phyloP scores from a whole-genome alignment of 2,888 invertebrate genomes.

The Sisyra terminalis region DNA sequence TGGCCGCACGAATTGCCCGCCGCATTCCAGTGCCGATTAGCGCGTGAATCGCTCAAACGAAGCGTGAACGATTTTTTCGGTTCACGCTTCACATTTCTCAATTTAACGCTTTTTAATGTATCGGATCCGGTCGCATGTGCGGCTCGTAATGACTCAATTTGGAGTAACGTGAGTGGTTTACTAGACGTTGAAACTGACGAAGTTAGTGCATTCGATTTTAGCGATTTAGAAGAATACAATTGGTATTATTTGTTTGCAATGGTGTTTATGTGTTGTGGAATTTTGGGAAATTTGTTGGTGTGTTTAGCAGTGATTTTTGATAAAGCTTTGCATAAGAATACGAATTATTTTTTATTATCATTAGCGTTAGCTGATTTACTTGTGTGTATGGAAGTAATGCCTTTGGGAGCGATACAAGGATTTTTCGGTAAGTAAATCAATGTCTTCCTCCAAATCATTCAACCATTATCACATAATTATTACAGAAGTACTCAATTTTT shows the following conservation, averaged over 20 bases:
- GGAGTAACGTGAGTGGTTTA: too few relatives aligned
- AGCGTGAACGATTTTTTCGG: too few relatives aligned
- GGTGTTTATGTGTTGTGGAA: conserved; percentile 74
- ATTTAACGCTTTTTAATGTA: too few relatives aligned
- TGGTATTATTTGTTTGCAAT: conserved; percentile 76
- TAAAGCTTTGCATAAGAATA: conserved; percentile 80
- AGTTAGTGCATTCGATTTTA: too few relatives aligned
- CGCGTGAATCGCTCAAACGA: too few relatives aligned
- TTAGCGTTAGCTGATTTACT: conserved; percentile 86
- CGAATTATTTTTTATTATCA: conserved; percentile 88
- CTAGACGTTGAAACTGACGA: too few relatives aligned
- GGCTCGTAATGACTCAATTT: too few relatives aligned
- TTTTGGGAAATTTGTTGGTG: conserved; percentile 81
- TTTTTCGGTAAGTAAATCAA: conserved; percentile 86
- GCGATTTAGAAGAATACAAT: conserved; percentile 32
- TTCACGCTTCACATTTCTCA: too few relatives aligned
- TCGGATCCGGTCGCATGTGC: too few relatives aligned
- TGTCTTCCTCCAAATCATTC: neutral
- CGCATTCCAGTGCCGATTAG: too few relatives aligned
- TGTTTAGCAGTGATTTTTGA: conserved; percentile 86
- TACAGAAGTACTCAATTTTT: neutral
- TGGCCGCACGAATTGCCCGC: too few relatives aligned
- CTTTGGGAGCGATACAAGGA: conserved; percentile 83
- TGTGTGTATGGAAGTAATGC: conserved; percentile 91
- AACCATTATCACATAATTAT: conserved; percentile 4